Evolutionary conservation across 2,888 invertebrate genomes (phyloP), one percentile per base, ranked within the genome.

Genomic region (Apeira syringaria): DNA sequence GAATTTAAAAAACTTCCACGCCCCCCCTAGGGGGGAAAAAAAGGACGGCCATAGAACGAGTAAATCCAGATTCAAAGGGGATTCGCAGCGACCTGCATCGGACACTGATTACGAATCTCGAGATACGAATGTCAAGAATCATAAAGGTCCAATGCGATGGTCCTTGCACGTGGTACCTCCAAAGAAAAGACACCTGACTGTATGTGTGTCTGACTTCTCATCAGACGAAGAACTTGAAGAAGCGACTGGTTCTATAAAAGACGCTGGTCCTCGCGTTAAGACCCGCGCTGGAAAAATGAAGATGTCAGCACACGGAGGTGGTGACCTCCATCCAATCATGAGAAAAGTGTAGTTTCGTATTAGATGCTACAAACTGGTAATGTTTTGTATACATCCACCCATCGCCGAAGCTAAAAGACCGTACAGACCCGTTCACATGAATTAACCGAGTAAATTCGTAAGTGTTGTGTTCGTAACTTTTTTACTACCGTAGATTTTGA

Each of bases 11-110:
- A 89, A 89, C 89, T 87, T 74, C 77, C 84, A 85, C 76, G 78
- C 74, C 87, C 88, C 89, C 87, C 88, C 78, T 71, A 84, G 87
- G 88, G 89, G 88, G 89, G 88, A 84, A 64, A 87, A 88, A 86
- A 88, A 85, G 77, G 86, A 85, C 68, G 68, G 64, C 42, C 80
- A 80, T 60, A 73, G 80, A 60, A 58, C 68, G 31, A 77, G 68
- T 53, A 86, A 83, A 57, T 61, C 66, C 50, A 73, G 61, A 57
- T 50, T 74, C 28, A 87, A 85, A 59, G 67, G 50, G 34, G 83
- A 83, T 22, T 64, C 68, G 10, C 85, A 82, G 50, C 68, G 80
- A 31, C 80, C 87, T 2, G 86, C 82, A 2, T 88, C 88, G 0
- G 88, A 88, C 50, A 87, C 86, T 0, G 88, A 88, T 53, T 80